Evolutionary conservation across 2,113 vertebrate genomes (phyloP), one percentile per base, ranked within the genome.

Genomic region (Myodes glareolus): DNA sequence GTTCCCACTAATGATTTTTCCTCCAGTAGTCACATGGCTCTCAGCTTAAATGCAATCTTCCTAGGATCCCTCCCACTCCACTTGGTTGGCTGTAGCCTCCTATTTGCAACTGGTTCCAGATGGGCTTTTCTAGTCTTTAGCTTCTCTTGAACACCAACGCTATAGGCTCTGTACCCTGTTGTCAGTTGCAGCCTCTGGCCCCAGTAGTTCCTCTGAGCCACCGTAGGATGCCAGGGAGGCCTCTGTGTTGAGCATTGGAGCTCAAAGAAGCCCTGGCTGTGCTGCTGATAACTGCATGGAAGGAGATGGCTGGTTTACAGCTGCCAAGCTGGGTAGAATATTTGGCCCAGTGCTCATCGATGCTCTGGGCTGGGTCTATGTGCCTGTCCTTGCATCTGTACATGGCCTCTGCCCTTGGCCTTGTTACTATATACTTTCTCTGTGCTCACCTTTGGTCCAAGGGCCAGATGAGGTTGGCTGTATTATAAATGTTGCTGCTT

Each of bases 81-180:
- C 47, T 45, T 3, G 1, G 31, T 58, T 13, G 3, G 11, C 58
- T 27, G 50, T 11, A 82, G 72, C 25, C 33, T 90, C 65, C 45
- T 14, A 1, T 4, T 65, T 29, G 17, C 4, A 33, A 29, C 72
- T 58, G 13, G 16, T 36, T 19, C 50, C 27, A 5, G 0, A n/a
- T 70, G 55, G 55, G 70, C 45, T 31, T 77, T 47, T 58, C 73
- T 78, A 23, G n/a, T 42, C 36, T 87, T 31, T 7, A 36, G 61
- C 36, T 68, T 68, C 80, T 50, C 70, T 61, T 7, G 55, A 72
- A 39, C 16, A 13, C 45, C 75, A 85, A 47, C n/a, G 39, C 13
- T 3, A 0, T 2, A 7, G 33, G 23, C 7, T 17, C 50, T 55
- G 4, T 29, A 0, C 5, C 29, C 58, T 42, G n/a, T 5, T 31